Evolutionary conservation across 2,113 vertebrate genomes (phyloP), one percentile per base, ranked within the genome.

Genomic region (Pelecanus crispus): DNA sequence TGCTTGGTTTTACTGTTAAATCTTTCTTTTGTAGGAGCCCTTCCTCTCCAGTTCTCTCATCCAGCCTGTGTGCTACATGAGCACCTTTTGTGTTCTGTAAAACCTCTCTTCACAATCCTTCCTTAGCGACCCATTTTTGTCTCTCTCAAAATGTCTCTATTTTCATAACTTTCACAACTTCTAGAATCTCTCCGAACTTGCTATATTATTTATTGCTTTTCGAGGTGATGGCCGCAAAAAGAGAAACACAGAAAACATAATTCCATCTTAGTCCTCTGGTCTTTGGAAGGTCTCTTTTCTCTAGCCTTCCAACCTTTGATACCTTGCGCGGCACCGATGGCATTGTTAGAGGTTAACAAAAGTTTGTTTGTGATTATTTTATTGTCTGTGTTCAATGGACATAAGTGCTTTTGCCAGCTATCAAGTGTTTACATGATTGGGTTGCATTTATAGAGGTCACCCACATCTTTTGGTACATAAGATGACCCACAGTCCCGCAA

Each of bases 251-350:
- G 47, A 25, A 83, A 63, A 40, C 2, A 1, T 34, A 59, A 74
- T 45, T 71, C 20, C 42, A n/a, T 7, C 21, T 65, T 63, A 81
- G 17, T 47, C 44, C 11, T 87, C n/a, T 50, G 16, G 26, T 29
- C 18, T 81, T 71, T 21, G 16, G 26, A 66, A 90, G 16, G 15
- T 31, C n/a, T 44, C 2, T 45, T 90, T 93, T 55, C 28, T 38
- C 11, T 24, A 17, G 17, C 40, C 25, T 91, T 78, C 34, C 10
- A 52, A 7, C 11, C 17, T 74, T 31, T 2, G 3, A 18, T 31
- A 50, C 8, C 8, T 71, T 62, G 24, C 7, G 5, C 0, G 0
- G 34, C 6, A 6, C 17, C 13, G 29, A 45, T 38, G 15, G 9
- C 44, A 18, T 32, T 53, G 18, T 15, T 59, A 44, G 58, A 81